These are phyloP conservation scores for Rhineura floridana DNA, from an alignment of 2,113 vertebrate genomes.

Conservation along the genomic window DNA sequence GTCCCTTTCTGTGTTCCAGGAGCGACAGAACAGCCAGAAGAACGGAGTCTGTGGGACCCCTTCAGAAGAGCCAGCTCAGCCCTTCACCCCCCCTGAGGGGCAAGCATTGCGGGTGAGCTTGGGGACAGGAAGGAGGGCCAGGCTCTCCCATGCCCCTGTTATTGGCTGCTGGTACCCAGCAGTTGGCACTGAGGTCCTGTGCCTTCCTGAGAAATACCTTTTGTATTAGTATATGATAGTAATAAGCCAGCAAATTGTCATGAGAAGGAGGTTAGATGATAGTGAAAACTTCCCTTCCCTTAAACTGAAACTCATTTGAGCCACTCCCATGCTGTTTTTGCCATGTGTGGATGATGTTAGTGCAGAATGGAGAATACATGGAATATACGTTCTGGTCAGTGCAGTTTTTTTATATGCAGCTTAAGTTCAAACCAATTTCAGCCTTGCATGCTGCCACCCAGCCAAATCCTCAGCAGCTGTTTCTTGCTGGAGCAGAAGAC, in stretches of 20 bases:
- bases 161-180: too few species aligned
- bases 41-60: slow-evolving; percentile 64
- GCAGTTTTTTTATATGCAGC: neutral
- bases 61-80: slow-evolving; percentile 73
- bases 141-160: too few species aligned
- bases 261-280: neutral
- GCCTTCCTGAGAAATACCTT: neutral
- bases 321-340: neutral
- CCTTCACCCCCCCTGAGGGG: slow-evolving; percentile 82
- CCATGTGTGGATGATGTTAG: neutral
- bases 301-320: neutral
- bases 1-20: slow-evolving; percentile 65
- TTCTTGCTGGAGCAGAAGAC: neutral
- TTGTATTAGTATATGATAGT: neutral
- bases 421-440: neutral
- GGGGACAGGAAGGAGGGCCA: neutral
- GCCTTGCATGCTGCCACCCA: neutral
- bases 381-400: neutral
- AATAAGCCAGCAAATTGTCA: neutral
- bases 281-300: neutral
- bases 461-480: neutral
- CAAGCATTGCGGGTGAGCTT: slow-evolving; percentile 84
- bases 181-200: neutral
- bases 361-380: neutral
- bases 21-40: slow-evolving; percentile 78